These are phyloP conservation scores for Blastobasis lacticolella DNA, from an alignment of 2,888 invertebrate genomes.

Conservation along the genomic window DNA sequence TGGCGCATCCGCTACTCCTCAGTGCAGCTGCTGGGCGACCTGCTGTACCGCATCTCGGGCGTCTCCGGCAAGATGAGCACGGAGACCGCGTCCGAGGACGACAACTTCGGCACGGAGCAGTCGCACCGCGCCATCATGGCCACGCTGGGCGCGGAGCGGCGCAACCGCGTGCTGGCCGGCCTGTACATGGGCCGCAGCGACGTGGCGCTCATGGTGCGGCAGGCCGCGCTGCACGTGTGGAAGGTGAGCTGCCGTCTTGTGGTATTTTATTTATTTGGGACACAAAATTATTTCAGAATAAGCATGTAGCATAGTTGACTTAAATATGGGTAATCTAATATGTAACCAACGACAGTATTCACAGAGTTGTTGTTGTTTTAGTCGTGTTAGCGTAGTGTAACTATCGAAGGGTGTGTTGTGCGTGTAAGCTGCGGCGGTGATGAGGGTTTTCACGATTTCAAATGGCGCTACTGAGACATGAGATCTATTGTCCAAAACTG, in stretches of 20 bases:
- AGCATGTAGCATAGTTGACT: too few relatives aligned
- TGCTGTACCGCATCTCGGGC: constrained; percentile 96
- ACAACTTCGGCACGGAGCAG: constrained; percentile 98
- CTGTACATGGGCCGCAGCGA: constrained; percentile 98
- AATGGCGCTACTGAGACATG: too few relatives aligned
- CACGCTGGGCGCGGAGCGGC: constrained; percentile 89
- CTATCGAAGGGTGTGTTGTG: neutral
- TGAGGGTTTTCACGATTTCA: too few relatives aligned
- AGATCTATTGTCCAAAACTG: too few relatives aligned
- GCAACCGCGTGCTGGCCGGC: constrained; percentile 94
- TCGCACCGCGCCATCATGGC: constrained; percentile 93
- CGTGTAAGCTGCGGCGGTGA: too few relatives aligned
- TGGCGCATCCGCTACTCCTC: constrained; percentile 98
- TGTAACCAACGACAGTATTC: too few relatives aligned
- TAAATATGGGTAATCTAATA: too few relatives aligned
- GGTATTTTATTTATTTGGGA: too few relatives aligned
- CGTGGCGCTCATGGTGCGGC: constrained; percentile 96
- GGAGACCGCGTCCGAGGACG: constrained; percentile 97
- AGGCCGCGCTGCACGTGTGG: constrained; percentile 99
- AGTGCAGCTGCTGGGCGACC: constrained; percentile 95
- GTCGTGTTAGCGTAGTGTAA: neutral
- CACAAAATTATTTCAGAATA: too few relatives aligned
- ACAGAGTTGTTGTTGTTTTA: too few relatives aligned
- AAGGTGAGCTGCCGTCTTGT: constrained; percentile 68
- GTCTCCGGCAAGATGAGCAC: constrained; percentile 99